Evolutionary conservation across 2,797 vertebrate genomes (phyloP).

Genomic region (Eptatretus atami): DNA sequence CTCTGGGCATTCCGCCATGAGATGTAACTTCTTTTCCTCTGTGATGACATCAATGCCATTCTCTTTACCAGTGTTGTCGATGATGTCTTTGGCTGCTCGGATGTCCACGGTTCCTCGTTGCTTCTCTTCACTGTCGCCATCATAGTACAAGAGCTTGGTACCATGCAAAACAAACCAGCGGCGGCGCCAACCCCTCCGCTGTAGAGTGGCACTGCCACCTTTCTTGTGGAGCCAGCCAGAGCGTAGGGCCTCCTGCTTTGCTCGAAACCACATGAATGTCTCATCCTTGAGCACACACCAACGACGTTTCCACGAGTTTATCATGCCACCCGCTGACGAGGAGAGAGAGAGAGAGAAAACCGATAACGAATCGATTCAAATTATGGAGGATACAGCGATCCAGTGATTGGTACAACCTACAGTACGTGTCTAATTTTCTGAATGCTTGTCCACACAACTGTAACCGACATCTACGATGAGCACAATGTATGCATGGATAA

Average conservation of each 20-base stretch:
- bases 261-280: slow-evolving; percentile 73
- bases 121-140: slow-evolving; percentile 55
- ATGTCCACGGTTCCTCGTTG: slow-evolving; percentile 51
- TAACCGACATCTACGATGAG: too few species aligned
- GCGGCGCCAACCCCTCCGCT: slow-evolving; percentile 62
- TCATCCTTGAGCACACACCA: slow-evolving; percentile 73
- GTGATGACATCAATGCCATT: slow-evolving; percentile 60
- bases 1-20: slow-evolving; percentile 59
- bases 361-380: background rate
- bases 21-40: slow-evolving; percentile 48
- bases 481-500: accelerated
- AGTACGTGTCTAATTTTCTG: background rate
- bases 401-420: background rate
- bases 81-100: slow-evolving; percentile 38
- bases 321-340: slow-evolving; percentile 27
- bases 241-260: slow-evolving; percentile 56
- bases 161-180: slow-evolving; percentile 65
- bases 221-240: slow-evolving; percentile 73
- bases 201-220: slow-evolving; percentile 51
- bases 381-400: too few species aligned
- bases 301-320: slow-evolving; percentile 55
- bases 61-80: slow-evolving; percentile 72
- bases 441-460: too few species aligned
- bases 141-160: slow-evolving; percentile 52
- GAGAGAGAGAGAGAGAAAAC: background rate